These are phyloP conservation scores for Parnassius apollo DNA, from an alignment of 2,888 invertebrate species.

Conservation along the genomic window DNA sequence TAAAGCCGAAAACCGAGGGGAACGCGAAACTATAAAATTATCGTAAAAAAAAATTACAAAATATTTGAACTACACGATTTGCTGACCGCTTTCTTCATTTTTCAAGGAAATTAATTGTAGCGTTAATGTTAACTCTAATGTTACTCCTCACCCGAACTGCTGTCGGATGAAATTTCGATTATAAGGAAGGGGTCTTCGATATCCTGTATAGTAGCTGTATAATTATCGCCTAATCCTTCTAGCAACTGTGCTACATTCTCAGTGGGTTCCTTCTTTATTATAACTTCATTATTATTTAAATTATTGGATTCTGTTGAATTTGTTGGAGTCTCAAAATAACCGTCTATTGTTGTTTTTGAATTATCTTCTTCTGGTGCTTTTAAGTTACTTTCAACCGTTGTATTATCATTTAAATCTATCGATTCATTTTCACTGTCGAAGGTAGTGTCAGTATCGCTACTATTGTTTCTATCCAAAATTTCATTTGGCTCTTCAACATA, in stretches of 20 bases:
- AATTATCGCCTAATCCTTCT: slow-evolving; percentile 46
- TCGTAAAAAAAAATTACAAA: too few species aligned
- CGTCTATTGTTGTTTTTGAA: neutral
- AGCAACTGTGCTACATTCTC: slow-evolving; percentile 37
- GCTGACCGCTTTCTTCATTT: too few species aligned
- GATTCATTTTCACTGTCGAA: neutral
- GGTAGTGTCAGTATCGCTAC: neutral
- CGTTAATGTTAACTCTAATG: neutral
- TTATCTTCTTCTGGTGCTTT: neutral
- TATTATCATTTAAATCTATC: neutral
- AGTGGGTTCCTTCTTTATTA: slow-evolving; percentile 35
- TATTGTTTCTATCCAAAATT: neutral
- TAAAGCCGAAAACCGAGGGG: too few species aligned
- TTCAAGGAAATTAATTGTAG: too few species aligned
- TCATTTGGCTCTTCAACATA: neutral
- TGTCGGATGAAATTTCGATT: slow-evolving; percentile 60
- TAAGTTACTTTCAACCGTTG: neutral
- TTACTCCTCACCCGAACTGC: slow-evolving; percentile 45
- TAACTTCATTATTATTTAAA: slow-evolving; percentile 24
- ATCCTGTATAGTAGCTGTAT: slow-evolving; percentile 44
- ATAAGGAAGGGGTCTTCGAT: slow-evolving; percentile 57
- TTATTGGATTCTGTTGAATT: neutral
- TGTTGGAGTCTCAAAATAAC: neutral
- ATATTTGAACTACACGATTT: too few species aligned
- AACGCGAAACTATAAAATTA: too few species aligned